These are phyloP conservation scores for Channa striata DNA, from an alignment of 2,797 vertebrate species.

Conservation along the genomic window DNA sequence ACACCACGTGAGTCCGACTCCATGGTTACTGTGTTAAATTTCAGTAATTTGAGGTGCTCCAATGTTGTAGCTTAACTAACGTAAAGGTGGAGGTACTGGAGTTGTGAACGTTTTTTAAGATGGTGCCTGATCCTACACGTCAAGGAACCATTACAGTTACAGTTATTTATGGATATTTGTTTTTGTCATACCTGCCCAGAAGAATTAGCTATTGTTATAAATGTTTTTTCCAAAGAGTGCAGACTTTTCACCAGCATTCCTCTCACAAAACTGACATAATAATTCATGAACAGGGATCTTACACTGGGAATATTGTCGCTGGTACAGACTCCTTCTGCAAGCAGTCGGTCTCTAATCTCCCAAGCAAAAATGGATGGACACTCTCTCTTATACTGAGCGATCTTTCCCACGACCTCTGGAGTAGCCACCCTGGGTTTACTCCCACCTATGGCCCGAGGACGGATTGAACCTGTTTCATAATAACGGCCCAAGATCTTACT, in stretches of 20 bases:
- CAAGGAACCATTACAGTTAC: no score
- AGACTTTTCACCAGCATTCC: not conserved
- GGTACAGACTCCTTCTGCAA: slow-evolving; percentile 97
- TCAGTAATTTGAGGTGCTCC: no score
- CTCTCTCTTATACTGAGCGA: slow-evolving; percentile 98
- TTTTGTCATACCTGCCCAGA: no score
- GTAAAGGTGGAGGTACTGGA: no score
- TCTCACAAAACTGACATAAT: slow-evolving; percentile 1
- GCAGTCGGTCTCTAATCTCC: slow-evolving; percentile 99
- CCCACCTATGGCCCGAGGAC: slow-evolving; percentile 98
- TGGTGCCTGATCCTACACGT: no score
- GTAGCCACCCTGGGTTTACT: slow-evolving; percentile 99
- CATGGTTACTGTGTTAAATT: no score
- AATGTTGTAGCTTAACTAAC: no score
- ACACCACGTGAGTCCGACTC: no score
- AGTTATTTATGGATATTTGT: no score
- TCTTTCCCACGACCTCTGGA: slow-evolving; percentile 97
- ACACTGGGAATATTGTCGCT: slow-evolving; percentile 99
- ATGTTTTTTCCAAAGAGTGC: not conserved
- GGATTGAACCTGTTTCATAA: slow-evolving; percentile 99
- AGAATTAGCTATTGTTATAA: no score
- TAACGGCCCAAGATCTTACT: slow-evolving; percentile 99
- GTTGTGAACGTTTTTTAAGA: no score
- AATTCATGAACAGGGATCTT: slow-evolving; percentile 45
- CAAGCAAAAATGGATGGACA: slow-evolving; percentile 99